Base-by-base conservation (phyloP, 2,113 vertebrate genomes). In the Macroglossus sobrinus region DNA sequence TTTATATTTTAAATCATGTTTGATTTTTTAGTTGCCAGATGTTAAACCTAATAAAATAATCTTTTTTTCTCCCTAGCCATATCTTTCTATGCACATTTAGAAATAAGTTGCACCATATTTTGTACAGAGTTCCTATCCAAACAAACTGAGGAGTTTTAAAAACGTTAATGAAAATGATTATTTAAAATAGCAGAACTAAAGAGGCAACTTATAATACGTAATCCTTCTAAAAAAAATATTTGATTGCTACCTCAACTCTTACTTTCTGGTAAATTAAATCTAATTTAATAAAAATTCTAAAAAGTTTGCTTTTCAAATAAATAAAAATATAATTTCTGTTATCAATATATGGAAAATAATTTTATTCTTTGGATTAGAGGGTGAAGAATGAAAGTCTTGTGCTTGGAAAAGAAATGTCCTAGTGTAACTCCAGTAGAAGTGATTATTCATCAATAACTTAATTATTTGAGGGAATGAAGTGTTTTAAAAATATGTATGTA, bases 301-400 rank as follows among this genome's bases (percentile, higher is more conserved):
- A 93, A 94, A 69, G 0, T 61, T 89, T 76, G 81, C 11, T 81
- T 79, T 95, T 66, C 35, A 87, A 90, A 74, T 89, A 79, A 57
- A 9, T 38, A 59, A 78, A 80, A 91, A 22, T 2, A 63, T 59
- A 84, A 68, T 91, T 84, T 86, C 7, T 88, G 7, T 91, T 45
- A 93, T 5, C 82, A n/a, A 79, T 9, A 43, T 47, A 38, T 63
- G 7, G 53, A 30, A 69, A 87, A 84, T 61, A 4, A 78, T 69
- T 64, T 89, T 91, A 2, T 43, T 93, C n/a, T 80, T 91, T 74
- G 57, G 21, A 90, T n/a, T 28, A 64, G 24, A 85, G 21, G 11
- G 28, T 55, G 5, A 15, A 71, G 45, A 68, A 66, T 82, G 63
- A 87, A 86, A 69, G 10, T 80, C 30, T 19, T n/a, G 10, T 64